These are phyloP conservation scores for Anolis sagrei DNA, from an alignment of 2,113 vertebrate genomes.

Conservation along the genomic window DNA sequence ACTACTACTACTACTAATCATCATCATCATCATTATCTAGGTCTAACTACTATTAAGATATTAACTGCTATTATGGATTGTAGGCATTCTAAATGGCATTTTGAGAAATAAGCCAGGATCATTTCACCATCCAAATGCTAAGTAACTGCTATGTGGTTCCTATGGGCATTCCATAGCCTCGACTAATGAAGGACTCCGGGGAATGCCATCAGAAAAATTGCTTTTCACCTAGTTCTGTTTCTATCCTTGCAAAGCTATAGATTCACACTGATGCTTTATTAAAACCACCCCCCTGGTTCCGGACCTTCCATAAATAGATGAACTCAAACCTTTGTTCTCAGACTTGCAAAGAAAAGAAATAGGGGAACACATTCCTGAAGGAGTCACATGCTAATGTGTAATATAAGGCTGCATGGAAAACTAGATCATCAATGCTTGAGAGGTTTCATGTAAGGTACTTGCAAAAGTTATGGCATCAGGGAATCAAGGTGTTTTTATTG, in stretches of 20 bases:
- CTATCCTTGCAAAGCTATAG: not conserved
- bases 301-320: not conserved
- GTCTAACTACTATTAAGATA: not conserved
- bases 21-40: no score
- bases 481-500: not conserved
- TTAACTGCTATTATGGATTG: not conserved
- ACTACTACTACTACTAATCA: no score
- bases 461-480: not conserved
- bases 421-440: not conserved
- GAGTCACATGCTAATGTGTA: not conserved
- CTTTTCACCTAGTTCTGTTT: not conserved
- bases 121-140: not conserved
- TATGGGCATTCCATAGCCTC: no score
- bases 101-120: not conserved
- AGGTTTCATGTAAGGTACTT: not conserved
- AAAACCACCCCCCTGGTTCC: not conserved
- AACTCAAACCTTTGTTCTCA: slow-evolving; percentile 1
- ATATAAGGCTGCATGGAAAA: not conserved
- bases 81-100: not conserved
- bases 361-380: not conserved
- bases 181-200: not conserved
- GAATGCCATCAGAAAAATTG: not conserved
- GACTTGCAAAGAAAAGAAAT: not conserved
- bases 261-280: not conserved
- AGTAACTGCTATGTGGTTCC: no score